phyloP scores from a whole-genome alignment of 2,113 vertebrate genomes.

The Dendropsophus ebraccatus region DNA sequence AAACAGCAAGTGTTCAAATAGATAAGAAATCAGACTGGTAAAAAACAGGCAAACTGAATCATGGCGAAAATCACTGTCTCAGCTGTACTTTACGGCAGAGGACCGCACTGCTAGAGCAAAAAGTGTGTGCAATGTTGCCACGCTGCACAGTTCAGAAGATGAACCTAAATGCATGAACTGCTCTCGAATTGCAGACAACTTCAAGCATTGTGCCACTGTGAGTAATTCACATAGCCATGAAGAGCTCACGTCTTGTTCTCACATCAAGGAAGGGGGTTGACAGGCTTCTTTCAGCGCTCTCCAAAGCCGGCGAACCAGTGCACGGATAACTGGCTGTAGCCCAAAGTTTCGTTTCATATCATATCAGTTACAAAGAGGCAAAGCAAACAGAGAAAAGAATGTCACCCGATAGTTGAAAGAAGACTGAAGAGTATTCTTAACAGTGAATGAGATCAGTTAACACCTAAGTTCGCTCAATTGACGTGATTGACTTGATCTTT shows the following conservation, averaged over 20 bases:
- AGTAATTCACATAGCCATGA: neutral
- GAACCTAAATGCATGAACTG: neutral
- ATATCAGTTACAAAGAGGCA: slow-evolving; percentile 19
- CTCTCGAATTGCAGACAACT: neutral
- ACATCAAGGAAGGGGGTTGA: slow-evolving; percentile 22
- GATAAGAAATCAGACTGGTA: no score
- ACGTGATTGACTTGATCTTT: neutral
- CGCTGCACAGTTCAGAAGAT: neutral
- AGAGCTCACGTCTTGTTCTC: slow-evolving; percentile 18
- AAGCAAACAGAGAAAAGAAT: neutral
- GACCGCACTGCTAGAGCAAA: no score
- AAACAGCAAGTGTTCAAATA: no score
- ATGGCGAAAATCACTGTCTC: no score
- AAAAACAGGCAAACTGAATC: no score
- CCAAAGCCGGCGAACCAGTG: slow-evolving; percentile 7
- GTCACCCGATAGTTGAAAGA: neutral
- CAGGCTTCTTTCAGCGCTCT: slow-evolving; percentile 35
- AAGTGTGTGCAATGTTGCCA: no score
- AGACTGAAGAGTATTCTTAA: neutral
- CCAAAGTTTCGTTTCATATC: slow-evolving; percentile 15
- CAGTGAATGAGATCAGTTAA: neutral
- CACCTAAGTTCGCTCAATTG: neutral
- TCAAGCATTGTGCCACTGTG: neutral
- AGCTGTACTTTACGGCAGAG: no score
- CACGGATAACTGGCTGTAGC: slow-evolving; percentile 10